phyloP scores from a whole-genome alignment of 92 coral and sea anemone genomes.

The Porites rus region DNA sequence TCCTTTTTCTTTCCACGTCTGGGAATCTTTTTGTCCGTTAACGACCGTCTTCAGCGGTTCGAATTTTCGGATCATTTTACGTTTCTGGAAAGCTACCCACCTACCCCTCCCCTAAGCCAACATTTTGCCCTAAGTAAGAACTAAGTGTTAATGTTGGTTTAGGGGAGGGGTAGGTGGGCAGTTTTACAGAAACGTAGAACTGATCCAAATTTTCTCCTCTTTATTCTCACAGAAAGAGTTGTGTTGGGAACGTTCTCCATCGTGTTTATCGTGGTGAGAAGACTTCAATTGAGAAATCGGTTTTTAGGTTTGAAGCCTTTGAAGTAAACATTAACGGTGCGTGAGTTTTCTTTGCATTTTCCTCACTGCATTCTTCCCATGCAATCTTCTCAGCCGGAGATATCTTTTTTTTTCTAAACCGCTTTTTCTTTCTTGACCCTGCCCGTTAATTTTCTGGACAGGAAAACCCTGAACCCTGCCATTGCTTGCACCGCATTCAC shows the following conservation, averaged over 20 bases:
- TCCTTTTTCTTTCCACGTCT: too few species aligned
- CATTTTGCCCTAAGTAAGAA: too few species aligned
- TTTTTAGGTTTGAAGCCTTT: neutral
- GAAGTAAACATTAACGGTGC: neutral
- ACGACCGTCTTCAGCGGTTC: too few species aligned
- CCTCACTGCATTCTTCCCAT: neutral
- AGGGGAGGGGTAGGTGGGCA: too few species aligned
- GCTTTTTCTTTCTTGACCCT: neutral
- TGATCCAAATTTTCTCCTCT: too few species aligned
- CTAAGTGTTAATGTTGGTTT: too few species aligned
- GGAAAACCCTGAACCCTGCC: neutral
- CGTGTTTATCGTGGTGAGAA: neutral
- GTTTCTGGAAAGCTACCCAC: too few species aligned
- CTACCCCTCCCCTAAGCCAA: too few species aligned
- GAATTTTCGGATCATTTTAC: too few species aligned
- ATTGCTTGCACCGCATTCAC: neutral
- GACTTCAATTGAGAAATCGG: neutral
- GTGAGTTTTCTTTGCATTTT: neutral
- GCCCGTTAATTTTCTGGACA: neutral
- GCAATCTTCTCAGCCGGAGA: neutral
- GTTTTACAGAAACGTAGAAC: too few species aligned
- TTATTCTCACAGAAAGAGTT: too few species aligned
- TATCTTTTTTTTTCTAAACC: neutral
- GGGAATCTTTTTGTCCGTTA: too few species aligned
- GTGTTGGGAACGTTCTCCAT: neutral